A percentile compares a stretch with the other conserved stretches of the same genome.
Evolutionary conservation across 1,140 invertebrate species (phyloP).

Genomic region (Leptonema lineaticorne): DNA sequence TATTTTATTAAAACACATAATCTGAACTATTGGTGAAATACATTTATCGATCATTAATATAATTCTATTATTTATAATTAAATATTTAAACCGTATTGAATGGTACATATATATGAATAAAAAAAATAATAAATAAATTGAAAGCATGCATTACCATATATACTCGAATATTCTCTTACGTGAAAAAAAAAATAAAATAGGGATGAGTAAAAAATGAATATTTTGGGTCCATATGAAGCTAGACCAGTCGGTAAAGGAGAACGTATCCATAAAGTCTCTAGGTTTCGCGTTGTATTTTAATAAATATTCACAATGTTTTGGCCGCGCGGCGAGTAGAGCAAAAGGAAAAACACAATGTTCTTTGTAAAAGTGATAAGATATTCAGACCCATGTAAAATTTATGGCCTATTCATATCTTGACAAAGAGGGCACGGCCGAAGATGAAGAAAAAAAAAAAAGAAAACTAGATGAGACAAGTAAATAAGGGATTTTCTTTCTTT

Average conservation of each 20-base stretch:
- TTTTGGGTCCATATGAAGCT: too few relatives aligned
- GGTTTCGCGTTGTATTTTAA: conserved; percentile 15
- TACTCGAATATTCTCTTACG: too few relatives aligned
- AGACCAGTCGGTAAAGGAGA: background rate
- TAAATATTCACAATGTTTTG: conserved; percentile 22
- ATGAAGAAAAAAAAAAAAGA: conserved; percentile 4
- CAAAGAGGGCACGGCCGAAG: background rate
- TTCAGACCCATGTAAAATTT: conserved; percentile 26
- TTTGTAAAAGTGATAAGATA: conserved; percentile 29
- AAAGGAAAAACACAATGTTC: conserved; percentile 23
- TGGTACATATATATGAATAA: too few relatives aligned
- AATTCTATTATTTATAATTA: too few relatives aligned
- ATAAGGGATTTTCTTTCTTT: conserved; percentile 9
- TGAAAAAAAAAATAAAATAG: too few relatives aligned
- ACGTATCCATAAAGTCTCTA: conserved; percentile 6
- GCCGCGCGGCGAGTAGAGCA: background rate
- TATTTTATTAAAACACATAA: too few relatives aligned
- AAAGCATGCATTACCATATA: too few relatives aligned
- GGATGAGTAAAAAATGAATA: too few relatives aligned
- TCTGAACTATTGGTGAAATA: too few relatives aligned
- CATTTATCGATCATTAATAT: too few relatives aligned
- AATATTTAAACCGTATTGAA: too few relatives aligned
- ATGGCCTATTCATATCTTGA: conserved; percentile 25
- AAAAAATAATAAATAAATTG: too few relatives aligned
- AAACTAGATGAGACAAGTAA: conserved; percentile 5